Percentiles rank a stretch among this genome's conserved stretches.
phyloP scores from a whole-genome alignment of 2,888 invertebrate genomes.

The Microdon myrmicae region DNA sequence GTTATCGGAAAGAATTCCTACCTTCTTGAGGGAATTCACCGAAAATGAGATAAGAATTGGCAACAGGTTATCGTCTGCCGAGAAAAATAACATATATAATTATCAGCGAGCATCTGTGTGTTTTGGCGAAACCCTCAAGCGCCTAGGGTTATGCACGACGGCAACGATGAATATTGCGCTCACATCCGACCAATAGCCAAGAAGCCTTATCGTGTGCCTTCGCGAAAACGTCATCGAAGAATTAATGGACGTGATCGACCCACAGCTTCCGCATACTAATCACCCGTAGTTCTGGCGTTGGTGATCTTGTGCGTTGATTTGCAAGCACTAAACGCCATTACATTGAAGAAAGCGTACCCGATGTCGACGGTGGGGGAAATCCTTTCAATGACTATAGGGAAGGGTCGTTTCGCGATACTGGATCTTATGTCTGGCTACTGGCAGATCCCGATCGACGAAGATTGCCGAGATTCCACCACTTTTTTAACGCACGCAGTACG shows the following conservation, averaged over 20 bases:
- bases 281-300: conserved; percentile 2
- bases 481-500: conserved; percentile 37
- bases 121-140: no score
- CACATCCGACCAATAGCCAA: background rate
- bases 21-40: no score
- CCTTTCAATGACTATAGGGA: no score
- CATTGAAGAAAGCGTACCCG: conserved; percentile 4
- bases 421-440: conserved; percentile 45
- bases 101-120: no score
- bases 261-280: background rate
- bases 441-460: conserved; percentile 53
- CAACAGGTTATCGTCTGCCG: conserved; percentile 1
- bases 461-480: conserved; percentile 43
- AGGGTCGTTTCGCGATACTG: background rate
- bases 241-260: background rate
- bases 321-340: conserved; percentile 2
- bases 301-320: conserved; percentile 1
- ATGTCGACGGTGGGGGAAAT: conserved; percentile 7
- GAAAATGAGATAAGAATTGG: conserved; percentile 1
- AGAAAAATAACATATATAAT: no score
- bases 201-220: background rate
- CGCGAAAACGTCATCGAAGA: background rate
- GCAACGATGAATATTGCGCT: background rate
- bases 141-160: background rate
- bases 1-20: no score